Evolutionary conservation across 1,140 invertebrate species (phyloP).

Genomic region (Sminthurinus signatus): DNA sequence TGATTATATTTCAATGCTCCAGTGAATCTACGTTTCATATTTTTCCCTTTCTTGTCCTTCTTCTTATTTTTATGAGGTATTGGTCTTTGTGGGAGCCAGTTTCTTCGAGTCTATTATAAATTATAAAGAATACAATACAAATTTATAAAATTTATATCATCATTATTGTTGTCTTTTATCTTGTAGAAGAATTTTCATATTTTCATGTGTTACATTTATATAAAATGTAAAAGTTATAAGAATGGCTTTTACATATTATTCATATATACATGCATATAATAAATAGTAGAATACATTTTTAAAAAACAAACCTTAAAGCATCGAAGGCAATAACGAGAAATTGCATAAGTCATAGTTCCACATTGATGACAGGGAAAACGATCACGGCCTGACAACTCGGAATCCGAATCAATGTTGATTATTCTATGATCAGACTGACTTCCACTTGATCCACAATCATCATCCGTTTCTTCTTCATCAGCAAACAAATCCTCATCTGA

Average conservation of each 20-base stretch:
- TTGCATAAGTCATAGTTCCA: conserved; percentile 16
- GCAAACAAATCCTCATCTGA: too few species aligned
- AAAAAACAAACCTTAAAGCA: conserved; percentile 30
- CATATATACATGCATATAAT: not conserved
- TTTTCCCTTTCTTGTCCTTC: conserved; percentile 2
- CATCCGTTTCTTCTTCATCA: too few species aligned
- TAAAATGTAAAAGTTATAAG: not conserved
- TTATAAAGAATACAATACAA: not conserved
- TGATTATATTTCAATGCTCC: not conserved
- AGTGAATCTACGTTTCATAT: conserved; percentile 2
- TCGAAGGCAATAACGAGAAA: conserved; percentile 31
- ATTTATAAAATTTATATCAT: too few species aligned
- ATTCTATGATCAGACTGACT: not conserved
- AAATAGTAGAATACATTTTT: not conserved
- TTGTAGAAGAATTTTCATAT: too few species aligned
- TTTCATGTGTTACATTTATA: too few species aligned
- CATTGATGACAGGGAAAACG: conserved; percentile 31
- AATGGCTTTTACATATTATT: not conserved
- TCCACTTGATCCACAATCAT: not conserved
- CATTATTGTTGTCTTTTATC: too few species aligned
- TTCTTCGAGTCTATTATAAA: conserved; percentile 27
- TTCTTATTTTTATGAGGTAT: too few species aligned
- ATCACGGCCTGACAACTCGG: conserved; percentile 25
- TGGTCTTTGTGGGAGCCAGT: conserved; percentile 33
- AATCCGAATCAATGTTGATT: conserved; percentile 20